These are phyloP conservation scores for Fistularia commersonii DNA, from an alignment of 2,797 vertebrate species.

Conservation along the genomic window DNA sequence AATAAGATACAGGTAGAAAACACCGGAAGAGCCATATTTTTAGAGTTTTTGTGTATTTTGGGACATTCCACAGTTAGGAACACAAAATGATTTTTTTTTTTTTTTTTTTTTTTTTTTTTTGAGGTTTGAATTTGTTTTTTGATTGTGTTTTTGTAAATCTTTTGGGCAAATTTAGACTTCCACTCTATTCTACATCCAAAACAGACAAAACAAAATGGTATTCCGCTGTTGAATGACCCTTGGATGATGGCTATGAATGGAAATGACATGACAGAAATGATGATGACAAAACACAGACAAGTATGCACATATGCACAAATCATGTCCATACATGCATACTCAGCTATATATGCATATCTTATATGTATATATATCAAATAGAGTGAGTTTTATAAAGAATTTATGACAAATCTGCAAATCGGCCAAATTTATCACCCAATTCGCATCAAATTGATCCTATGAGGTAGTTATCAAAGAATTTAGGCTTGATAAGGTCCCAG, in stretches of 20 bases:
- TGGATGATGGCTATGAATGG: constrained; percentile 51
- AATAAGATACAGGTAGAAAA: constrained; percentile 9
- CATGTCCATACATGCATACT: constrained; percentile 62
- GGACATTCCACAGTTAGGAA: constrained; percentile 75
- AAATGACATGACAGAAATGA: constrained; percentile 50
- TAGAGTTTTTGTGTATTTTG: constrained; percentile 45
- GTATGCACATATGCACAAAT: constrained; percentile 60
- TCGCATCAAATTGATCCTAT: constrained; percentile 46
- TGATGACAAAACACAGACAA: constrained; percentile 66
- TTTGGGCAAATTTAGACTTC: constrained; percentile 60
- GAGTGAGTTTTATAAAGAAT: constrained; percentile 82
- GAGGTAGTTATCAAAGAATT: constrained; percentile 47
- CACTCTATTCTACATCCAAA: constrained; percentile 79
- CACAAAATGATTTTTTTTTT: constrained; percentile 31
- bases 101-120: constrained; percentile 43
- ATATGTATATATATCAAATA: constrained; percentile 80
- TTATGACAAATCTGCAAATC: constrained; percentile 36
- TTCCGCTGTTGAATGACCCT: constrained; percentile 73
- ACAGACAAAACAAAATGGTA: constrained; percentile 70
- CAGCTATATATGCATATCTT: constrained; percentile 72
- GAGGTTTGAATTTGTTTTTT: constrained; percentile 42
- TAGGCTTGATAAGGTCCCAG: constrained; percentile 53
- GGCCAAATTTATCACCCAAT: constrained; percentile 58
- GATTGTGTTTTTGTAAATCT: constrained; percentile 29
- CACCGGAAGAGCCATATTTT: constrained; percentile 34